Percentiles rank a stretch among this genome's conserved stretches.
phyloP scores from a whole-genome alignment of 2,888 invertebrate species.

The Cotesia congregata region DNA sequence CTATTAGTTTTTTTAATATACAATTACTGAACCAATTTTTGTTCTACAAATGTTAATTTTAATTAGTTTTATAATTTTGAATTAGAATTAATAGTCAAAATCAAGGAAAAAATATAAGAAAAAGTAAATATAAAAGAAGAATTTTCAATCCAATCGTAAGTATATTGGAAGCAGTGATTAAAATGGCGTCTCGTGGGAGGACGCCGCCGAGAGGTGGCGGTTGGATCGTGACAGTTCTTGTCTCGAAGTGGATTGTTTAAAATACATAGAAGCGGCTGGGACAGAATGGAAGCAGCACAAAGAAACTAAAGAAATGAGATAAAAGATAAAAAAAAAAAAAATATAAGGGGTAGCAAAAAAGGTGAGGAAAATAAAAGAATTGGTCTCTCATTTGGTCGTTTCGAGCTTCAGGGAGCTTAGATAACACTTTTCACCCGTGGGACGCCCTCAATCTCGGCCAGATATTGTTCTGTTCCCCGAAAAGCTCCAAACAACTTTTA shows the following conservation, averaged over 20 bases:
- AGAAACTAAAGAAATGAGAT: slow-evolving; percentile 19
- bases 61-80: too few relatives aligned
- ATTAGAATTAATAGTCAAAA: too few relatives aligned
- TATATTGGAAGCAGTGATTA: slow-evolving; percentile 63
- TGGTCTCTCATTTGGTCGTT: slow-evolving; percentile 50
- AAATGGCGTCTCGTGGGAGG: slow-evolving; percentile 50
- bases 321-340: slow-evolving; percentile 33
- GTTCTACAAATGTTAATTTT: too few relatives aligned
- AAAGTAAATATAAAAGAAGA: slow-evolving; percentile 49
- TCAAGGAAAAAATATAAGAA: background rate
- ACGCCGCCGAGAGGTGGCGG: slow-evolving; percentile 50
- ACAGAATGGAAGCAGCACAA: slow-evolving; percentile 6
- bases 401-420: slow-evolving; percentile 61
- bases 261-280: slow-evolving; percentile 33
- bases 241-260: slow-evolving; percentile 38
- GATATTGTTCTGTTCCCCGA: slow-evolving; percentile 64
- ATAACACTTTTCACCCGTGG: slow-evolving; percentile 65
- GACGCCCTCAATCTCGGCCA: slow-evolving; percentile 66
- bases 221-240: slow-evolving; percentile 42
- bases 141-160: slow-evolving; percentile 57
- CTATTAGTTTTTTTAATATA: too few relatives aligned
- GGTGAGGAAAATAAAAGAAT: slow-evolving; percentile 35
- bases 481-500: slow-evolving; percentile 65
- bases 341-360: slow-evolving; percentile 22
- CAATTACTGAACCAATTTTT: too few relatives aligned